A percentile compares a stretch with the other conserved stretches of the same genome.
Conservation (phyloP, 2,888 invertebrate genomes). For the Venusia cambrica region DNA sequence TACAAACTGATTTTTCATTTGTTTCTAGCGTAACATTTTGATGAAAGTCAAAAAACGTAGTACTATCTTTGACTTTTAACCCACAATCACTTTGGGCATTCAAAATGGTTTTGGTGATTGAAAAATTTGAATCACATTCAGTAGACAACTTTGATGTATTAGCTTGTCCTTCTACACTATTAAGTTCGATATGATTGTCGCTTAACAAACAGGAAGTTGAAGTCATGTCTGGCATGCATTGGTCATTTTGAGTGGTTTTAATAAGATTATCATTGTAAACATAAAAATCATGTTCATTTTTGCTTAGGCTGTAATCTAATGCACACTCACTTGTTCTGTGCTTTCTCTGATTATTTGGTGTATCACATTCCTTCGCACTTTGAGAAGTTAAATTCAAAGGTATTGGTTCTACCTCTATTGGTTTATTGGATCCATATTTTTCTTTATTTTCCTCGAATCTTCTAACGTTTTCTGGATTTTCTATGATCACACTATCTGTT, state of each 20-base stretch:
- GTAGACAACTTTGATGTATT: conserved; percentile 2
- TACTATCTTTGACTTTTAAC: conserved; percentile 2
- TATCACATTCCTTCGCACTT: conserved; percentile 13
- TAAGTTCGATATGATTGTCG: not conserved
- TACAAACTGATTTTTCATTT: not conserved
- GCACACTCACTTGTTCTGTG: conserved; percentile 40
- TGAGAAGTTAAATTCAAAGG: conserved; percentile 48
- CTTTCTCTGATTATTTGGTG: conserved; percentile 11
- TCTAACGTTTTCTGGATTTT: conserved; percentile 68
- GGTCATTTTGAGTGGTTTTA: conserved; percentile 2
- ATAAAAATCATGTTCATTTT: conserved; percentile 29
- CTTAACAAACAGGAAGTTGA: not conserved
- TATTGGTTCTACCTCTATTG: conserved; percentile 6
- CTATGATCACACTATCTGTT: conserved; percentile 73
- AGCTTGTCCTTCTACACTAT: not conserved
- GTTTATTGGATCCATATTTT: conserved; percentile 22
- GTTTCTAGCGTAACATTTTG: conserved; percentile 1
- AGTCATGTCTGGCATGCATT: not conserved
- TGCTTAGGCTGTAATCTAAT: conserved; percentile 61
- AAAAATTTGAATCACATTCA: not conserved
- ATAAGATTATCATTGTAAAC: conserved; percentile 19
- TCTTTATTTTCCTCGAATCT: conserved; percentile 40
- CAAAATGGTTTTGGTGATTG: conserved; percentile 9
- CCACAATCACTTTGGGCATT: conserved; percentile 1
- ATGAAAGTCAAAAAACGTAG: not conserved